Evolutionary conservation across 2,888 invertebrate species (phyloP).

Genomic region (Mythimna ferrago): DNA sequence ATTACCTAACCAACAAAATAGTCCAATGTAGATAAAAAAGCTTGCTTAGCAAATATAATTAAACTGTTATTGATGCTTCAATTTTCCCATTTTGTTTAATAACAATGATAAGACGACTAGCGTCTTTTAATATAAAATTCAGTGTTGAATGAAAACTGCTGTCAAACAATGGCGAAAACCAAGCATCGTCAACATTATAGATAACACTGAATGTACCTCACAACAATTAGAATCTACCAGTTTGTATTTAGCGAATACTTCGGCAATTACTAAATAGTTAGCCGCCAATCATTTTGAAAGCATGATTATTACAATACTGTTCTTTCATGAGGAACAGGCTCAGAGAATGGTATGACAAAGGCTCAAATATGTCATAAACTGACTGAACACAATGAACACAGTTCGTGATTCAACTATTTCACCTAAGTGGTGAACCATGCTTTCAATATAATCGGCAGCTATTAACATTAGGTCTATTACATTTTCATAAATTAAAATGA

Average conservation of each 20-base stretch:
- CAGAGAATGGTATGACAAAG: neutral
- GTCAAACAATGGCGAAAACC: constrained; percentile 42
- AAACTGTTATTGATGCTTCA: constrained; percentile 60
- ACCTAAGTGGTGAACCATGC: constrained; percentile 23
- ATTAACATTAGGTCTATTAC: constrained; percentile 53
- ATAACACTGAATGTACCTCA: constrained; percentile 76
- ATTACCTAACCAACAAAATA: constrained; percentile 78
- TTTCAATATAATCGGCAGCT: constrained; percentile 43
- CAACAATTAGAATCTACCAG: constrained; percentile 77
- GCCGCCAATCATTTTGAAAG: constrained; percentile 46
- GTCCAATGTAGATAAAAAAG: constrained; percentile 75
- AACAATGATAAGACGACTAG: constrained; percentile 30
- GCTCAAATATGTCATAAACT: neutral
- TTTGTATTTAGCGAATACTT: constrained; percentile 66
- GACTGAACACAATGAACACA: constrained; percentile 20
- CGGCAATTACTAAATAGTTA: constrained; percentile 56
- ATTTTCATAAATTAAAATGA: constrained; percentile 50
- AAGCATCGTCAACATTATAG: constrained; percentile 64
- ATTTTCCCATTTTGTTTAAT: constrained; percentile 41
- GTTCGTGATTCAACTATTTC: neutral
- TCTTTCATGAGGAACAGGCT: neutral
- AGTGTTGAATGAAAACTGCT: constrained; percentile 10
- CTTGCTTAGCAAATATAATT: constrained; percentile 77
- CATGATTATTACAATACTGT: constrained; percentile 32
- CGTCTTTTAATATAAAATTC: constrained; percentile 28